Evolutionary conservation across 2,888 invertebrate species (phyloP), one percentile per base, ranked within the genome.

Genomic region (Lasioglossum vierecki): DNA sequence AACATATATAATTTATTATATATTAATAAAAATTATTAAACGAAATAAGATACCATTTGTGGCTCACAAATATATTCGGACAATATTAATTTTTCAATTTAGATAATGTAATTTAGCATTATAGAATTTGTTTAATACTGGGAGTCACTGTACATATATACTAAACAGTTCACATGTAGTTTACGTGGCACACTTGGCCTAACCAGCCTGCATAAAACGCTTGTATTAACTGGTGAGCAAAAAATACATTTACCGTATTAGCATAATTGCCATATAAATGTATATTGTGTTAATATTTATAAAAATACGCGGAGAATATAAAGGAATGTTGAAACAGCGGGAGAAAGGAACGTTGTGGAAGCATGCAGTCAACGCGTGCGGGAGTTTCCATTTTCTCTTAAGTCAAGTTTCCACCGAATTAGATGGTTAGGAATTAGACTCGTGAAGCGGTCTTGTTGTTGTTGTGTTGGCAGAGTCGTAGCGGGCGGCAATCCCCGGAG

Each of bases 401-500:
- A 92, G 91, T 91, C 84, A 84, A 85, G 84, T 82, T 81, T 75
- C 86, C 84, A 88, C 88, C 80, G 87, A 88, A 89, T 85, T 86
- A 84, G 88, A 75, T 86, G 83, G 87, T 66, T 94, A 94, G 94
- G 91, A 94, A 93, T 94, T 94, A 94, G 94, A 94, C 91, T 93
- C 94, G 95, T 94, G 94, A 91, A 94, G 94, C 92, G 94, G 93
- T 94, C 89, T 93, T 94, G 94, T 94, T 94, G 93, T 94, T 94
- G 93, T 94, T 95, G 94, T 95, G 95, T 94, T 95, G 95, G 95
- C 95, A 95, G 95, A 94, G 93, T 93, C 93, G 91, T 94, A 93
- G 97, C 97, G 96, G 97, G 97, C 96, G 97, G 97, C 94, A 94
- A 94, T 93, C 94, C 94, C 94, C 97, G 97, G 97, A 97, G 98